phyloP scores from a whole-genome alignment of 2,888 invertebrate genomes.

The Sinhomidia bicolor region DNA sequence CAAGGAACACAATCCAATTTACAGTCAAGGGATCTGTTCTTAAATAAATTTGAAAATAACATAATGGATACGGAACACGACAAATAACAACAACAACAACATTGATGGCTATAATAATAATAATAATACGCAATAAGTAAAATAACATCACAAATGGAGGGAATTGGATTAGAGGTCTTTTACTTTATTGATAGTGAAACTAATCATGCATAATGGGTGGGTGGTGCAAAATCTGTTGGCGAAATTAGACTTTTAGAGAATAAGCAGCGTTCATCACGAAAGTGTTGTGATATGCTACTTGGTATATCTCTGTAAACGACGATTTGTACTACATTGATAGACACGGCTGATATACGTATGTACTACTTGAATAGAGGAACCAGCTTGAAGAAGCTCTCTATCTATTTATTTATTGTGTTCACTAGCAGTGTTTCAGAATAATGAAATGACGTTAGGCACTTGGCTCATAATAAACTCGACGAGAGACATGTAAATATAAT shows the following conservation, averaged over 20 bases:
- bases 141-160: constrained; percentile 7
- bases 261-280: too few relatives aligned
- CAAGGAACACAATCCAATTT: too few relatives aligned
- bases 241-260: constrained; percentile 29
- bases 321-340: neutral
- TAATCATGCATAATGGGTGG: constrained; percentile 67
- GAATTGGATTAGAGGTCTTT: constrained; percentile 44
- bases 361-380: neutral
- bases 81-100: constrained; percentile 18
- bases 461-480: neutral
- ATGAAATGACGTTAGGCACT: neutral
- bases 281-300: neutral
- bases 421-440: neutral
- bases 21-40: too few relatives aligned
- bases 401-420: neutral
- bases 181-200: constrained; percentile 47
- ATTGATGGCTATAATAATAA: neutral
- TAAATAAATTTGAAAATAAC: constrained; percentile 1
- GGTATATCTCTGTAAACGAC: neutral
- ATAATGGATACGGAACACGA: constrained; percentile 21
- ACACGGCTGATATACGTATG: too few relatives aligned
- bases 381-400: neutral
- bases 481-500: neutral
- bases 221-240: constrained; percentile 62
- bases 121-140: too few relatives aligned